A percentile compares a stretch with the other conserved stretches of the same genome.
These are phyloP conservation scores for Epistrophe eligans DNA, from an alignment of 2,888 invertebrate genomes.

Conservation along the genomic window DNA sequence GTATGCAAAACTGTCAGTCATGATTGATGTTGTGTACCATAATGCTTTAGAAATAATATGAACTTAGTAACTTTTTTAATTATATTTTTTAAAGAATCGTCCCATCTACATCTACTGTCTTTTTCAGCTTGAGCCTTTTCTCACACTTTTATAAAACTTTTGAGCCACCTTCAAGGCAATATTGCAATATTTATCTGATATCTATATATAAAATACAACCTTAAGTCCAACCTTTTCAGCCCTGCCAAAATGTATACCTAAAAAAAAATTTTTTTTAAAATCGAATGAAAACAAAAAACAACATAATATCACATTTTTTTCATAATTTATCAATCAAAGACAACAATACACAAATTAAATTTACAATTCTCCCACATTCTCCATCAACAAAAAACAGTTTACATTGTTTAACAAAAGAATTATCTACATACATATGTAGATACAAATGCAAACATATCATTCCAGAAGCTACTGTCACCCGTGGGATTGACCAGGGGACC, in stretches of 20 bases:
- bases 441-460: slow-evolving; percentile 26
- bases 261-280: background rate
- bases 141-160: no score
- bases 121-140: no score
- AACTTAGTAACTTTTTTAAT: no score
- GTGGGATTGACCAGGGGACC: slow-evolving; percentile 64
- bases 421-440: slow-evolving; percentile 1
- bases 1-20: no score
- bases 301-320: slow-evolving; percentile 23
- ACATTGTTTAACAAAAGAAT: slow-evolving; percentile 47
- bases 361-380: slow-evolving; percentile 43
- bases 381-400: slow-evolving; percentile 6
- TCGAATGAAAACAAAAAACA: background rate
- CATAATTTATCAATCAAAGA: slow-evolving; percentile 70
- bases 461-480: slow-evolving; percentile 67
- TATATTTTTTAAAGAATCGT: no score
- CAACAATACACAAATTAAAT: slow-evolving; percentile 73
- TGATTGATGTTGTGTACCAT: no score
- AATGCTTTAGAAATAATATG: no score
- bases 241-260: background rate
- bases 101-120: no score
- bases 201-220: no score
- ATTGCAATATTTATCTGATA: no score
- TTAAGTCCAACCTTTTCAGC: no score
- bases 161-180: no score